Conservation (phyloP, 2,797 vertebrate genomes). For the Tangara arthus region DNA sequence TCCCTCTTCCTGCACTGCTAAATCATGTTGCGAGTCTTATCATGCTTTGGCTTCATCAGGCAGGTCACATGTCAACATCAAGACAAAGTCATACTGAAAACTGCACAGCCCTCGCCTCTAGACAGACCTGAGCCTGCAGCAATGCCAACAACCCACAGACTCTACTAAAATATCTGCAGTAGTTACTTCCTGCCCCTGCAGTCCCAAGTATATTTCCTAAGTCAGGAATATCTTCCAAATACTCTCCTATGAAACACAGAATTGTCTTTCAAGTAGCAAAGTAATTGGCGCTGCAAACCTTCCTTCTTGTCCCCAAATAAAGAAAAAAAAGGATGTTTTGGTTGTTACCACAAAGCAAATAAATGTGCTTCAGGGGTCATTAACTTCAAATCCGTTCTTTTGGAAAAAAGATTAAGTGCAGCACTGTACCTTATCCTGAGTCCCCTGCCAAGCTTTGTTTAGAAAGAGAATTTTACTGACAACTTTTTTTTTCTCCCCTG, state of each 20-base stretch:
- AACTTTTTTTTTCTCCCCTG: background rate
- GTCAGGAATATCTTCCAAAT: background rate
- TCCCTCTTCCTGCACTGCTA: slow-evolving; percentile 47
- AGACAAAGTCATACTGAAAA: slow-evolving; percentile 20
- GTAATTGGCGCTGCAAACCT: background rate
- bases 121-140: background rate
- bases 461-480: slow-evolving; percentile 7
- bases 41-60: background rate
- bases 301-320: background rate
- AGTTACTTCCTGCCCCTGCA: background rate
- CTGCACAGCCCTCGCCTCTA: background rate
- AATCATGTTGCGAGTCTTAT: background rate
- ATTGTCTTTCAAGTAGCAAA: background rate
- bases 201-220: background rate
- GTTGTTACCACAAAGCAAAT: background rate
- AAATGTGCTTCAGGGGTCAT: background rate
- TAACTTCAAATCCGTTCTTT: slow-evolving; percentile 25
- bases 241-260: background rate
- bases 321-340: background rate
- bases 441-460: slow-evolving; percentile 35
- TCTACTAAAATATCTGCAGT: background rate
- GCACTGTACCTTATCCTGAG: slow-evolving; percentile 31
- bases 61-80: slow-evolving; percentile 41
- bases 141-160: background rate
- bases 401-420: slow-evolving; percentile 44